Base-by-base conservation (phyloP, 2,113 vertebrate genomes). In the Elephas maximus region DNA sequence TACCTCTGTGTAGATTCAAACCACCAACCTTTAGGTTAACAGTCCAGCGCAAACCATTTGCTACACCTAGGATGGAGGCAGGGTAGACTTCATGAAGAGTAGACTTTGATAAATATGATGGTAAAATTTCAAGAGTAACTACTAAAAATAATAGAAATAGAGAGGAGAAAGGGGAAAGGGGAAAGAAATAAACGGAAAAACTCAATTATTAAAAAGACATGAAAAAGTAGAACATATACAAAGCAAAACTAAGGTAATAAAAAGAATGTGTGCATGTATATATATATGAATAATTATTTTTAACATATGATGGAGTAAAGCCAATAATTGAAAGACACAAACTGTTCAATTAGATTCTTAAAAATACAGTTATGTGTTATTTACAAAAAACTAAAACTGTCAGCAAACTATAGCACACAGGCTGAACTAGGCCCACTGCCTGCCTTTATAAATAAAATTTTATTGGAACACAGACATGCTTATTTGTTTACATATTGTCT, bases 111-210 rank as follows among this genome's bases (percentile, higher is more conserved):
- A 73, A 78, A 71, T 69, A 84, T 6, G 6, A 71, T 37, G 28
- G 41, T 44, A 86, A 85, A 85, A 63, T 62, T 62, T 90, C 5
- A 44, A 63, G 8, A n/a, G 18, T 73, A 33, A 95, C 37, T 45
- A 17, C 37, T 76, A 80, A 80, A 60, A 71, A 30, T n/a, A 84
- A 83, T 37, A 83, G n/a, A 81, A 88, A 84, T 65, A 82, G 63
- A 53, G 15, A 53, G 4, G 26, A 45, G 30, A 88, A 89, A 51
- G 79, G 14, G 53, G 86, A 51, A 33, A 63, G 41, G 79, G 14
- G 53, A 87, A 51, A 33, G 51, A 86, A 95, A 79, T 78, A 84
- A 89, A 48, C 53, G 65, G 62, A 85, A 30, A 78, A 91, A 80
- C 33, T 83, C 28, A 67, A 83, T 57, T 57, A 57, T 57, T 57